Evolutionary conservation across 2,888 invertebrate genomes (phyloP), one percentile per base, ranked within the genome.

Genomic region (Pandemis heparana): DNA sequence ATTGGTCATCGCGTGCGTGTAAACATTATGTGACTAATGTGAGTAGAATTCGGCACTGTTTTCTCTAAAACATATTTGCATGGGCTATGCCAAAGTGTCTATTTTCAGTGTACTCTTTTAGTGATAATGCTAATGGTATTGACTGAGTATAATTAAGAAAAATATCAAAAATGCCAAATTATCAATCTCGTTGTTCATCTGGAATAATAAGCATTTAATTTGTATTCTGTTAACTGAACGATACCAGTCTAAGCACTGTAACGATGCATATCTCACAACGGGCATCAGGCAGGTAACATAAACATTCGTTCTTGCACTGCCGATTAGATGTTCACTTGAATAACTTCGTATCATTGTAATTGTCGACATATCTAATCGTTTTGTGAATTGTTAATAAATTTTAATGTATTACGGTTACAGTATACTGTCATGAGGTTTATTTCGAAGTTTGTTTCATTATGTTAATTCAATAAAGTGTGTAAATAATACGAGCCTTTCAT

Each of bases 381-480:
- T 91, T 89, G 87, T 91, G 90, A 91, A 89, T 89, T 90, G 90
- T 93, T 92, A 89, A 81, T 88, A 83, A 83, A 87, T 88, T 87
- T 91, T 92, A 85, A 93, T 94, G 93, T 94, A 92, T 91, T 92
- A 91, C 87, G 91, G 89, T 92, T 87, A 90, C 91, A 92, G 89
- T 91, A 89, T 91, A 91, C 90, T 92, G 89, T 89, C 88, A 89
- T 87, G 87, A 88, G 84, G 84, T 91, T 92, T 82, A 89, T 92
- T 92, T 92, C 87, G 85, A 89, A 89, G 92, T 94, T 93, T 91
- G 92, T 94, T 94, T 93, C 88, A 92, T 92, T 94, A 93, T 89
- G 92, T 94, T 94, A 90, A 87, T 92, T 94, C 90, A 95, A 94
- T 94, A 95, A 95, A 95, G 94, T 94, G 94, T 94, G 94, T 95